These are phyloP conservation scores for Columba janthina DNA, from an alignment of 2,113 vertebrate species.

Conservation along the genomic window DNA sequence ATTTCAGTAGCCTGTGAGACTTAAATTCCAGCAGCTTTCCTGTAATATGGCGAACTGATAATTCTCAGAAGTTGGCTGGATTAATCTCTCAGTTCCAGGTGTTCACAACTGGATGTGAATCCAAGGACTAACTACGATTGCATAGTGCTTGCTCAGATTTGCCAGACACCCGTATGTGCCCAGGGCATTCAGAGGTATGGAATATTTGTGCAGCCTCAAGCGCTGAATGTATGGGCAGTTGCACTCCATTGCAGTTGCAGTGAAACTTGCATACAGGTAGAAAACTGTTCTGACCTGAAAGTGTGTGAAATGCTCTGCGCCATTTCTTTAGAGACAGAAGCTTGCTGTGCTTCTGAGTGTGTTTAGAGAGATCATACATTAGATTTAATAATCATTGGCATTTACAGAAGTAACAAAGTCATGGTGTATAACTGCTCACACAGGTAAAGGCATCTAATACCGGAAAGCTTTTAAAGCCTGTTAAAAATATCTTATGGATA, in stretches of 20 bases:
- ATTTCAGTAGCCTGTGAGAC: not conserved
- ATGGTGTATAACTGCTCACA: not conserved
- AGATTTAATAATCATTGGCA: not conserved
- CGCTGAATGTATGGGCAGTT: not conserved
- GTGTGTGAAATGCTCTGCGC: not conserved
- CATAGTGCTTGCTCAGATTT: not conserved
- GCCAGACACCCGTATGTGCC: not conserved
- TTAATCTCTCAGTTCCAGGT: not conserved
- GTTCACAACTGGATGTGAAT: not conserved
- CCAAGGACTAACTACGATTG: not conserved
- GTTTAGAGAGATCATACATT: not conserved
- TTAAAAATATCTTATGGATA: not conserved
- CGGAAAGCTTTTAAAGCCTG: not conserved
- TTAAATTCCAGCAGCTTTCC: not conserved
- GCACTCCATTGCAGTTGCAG: not conserved
- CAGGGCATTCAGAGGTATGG: not conserved
- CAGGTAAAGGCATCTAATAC: not conserved
- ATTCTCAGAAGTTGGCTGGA: not conserved
- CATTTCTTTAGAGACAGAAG: not conserved
- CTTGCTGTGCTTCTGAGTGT: not conserved
- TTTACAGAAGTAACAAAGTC: not conserved
- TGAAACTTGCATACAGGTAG: not conserved
- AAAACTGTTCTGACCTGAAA: not conserved
- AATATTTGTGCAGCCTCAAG: not conserved
- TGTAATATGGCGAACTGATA: not conserved